These are phyloP conservation scores for Cairina moschata DNA, from an alignment of 2,113 vertebrate species.

Conservation along the genomic window DNA sequence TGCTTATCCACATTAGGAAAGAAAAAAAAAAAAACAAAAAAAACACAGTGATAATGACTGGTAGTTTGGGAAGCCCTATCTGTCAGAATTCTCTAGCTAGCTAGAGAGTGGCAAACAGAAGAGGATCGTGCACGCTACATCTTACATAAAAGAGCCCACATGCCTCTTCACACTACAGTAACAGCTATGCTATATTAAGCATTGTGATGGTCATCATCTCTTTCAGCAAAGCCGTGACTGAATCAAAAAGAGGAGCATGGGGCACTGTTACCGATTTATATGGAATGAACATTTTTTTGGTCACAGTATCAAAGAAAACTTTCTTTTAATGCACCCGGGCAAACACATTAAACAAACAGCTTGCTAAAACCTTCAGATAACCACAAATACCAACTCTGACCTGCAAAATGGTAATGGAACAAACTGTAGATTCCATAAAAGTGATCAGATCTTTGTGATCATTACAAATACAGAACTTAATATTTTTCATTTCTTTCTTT, in stretches of 20 bases:
- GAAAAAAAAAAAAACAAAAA: too few species aligned
- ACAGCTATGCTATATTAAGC: slow-evolving; percentile 13
- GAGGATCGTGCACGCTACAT: background rate
- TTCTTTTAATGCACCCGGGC: background rate
- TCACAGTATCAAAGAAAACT: background rate
- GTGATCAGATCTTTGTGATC: background rate
- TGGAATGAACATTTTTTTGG: background rate
- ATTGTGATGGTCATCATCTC: background rate
- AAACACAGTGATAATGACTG: background rate
- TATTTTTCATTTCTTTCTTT: background rate
- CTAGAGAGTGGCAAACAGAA: background rate
- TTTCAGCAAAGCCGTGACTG: background rate
- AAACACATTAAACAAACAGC: background rate
- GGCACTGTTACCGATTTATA: background rate
- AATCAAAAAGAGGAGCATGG: background rate
- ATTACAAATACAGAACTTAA: background rate
- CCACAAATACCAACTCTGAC: background rate
- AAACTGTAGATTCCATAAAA: background rate
- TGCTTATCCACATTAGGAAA: background rate
- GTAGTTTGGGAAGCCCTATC: background rate
- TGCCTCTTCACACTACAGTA: background rate
- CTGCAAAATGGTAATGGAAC: background rate
- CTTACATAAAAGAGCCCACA: slow-evolving; percentile 5
- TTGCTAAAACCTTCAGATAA: background rate
- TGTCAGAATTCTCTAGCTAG: background rate